These are phyloP conservation scores for Agrotis ipsilon DNA, from an alignment of 2,888 invertebrate species.

Conservation along the genomic window DNA sequence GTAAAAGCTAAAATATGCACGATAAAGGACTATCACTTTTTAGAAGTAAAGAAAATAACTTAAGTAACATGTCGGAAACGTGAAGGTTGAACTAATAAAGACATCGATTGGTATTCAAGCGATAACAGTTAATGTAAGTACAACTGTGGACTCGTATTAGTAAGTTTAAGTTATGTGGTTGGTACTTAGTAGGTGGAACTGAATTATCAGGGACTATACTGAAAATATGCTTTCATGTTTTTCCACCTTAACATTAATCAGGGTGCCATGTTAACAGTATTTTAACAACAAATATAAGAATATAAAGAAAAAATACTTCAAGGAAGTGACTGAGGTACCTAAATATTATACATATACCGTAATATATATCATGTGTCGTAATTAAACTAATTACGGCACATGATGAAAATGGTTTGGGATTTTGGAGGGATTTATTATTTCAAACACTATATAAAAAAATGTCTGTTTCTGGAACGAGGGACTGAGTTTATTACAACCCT, in stretches of 20 bases:
- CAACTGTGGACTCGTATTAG: constrained; percentile 21
- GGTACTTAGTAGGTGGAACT: background rate
- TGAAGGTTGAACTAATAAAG: constrained; percentile 39
- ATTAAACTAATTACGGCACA: no score
- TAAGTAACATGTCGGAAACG: constrained; percentile 11
- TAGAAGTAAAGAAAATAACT: constrained; percentile 13
- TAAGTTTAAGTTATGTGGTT: background rate
- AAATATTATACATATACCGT: no score
- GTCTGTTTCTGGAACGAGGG: no score
- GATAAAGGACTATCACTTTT: background rate
- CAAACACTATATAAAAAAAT: no score
- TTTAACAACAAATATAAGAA: no score
- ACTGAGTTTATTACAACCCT: no score
- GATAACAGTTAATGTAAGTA: constrained; percentile 16
- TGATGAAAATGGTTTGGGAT: background rate
- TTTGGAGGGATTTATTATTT: background rate
- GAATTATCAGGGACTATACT: background rate
- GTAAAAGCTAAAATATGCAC: background rate
- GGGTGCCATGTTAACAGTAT: background rate
- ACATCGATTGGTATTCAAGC: constrained; percentile 39
- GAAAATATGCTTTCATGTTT: background rate
- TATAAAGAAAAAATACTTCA: no score
- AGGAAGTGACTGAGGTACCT: no score
- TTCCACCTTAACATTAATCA: constrained; percentile 1
- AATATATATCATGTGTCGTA: no score